Evolutionary conservation across 2,888 invertebrate genomes (phyloP).

Genomic region (Liposcelis brunnea): DNA sequence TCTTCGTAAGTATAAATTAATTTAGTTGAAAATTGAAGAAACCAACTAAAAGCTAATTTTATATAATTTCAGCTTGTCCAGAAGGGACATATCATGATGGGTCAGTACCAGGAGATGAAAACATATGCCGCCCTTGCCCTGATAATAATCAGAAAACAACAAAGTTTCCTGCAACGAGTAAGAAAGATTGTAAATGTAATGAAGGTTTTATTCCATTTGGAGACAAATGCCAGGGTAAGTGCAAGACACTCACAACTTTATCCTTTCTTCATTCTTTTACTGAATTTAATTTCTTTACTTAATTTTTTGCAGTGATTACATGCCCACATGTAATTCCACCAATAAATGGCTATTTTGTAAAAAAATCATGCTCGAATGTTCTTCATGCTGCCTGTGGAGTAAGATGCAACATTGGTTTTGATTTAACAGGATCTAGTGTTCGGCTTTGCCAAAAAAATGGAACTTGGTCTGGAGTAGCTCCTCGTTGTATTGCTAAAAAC

Average conservation of each 20-base stretch:
- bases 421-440: slow-evolving; percentile 33
- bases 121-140: slow-evolving; percentile 36
- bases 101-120: slow-evolving; percentile 34
- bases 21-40: neutral
- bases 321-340: slow-evolving; percentile 41
- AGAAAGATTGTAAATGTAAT: slow-evolving; percentile 41
- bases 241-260: neutral
- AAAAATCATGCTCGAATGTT: slow-evolving; percentile 38
- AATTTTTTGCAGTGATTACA: slow-evolving; percentile 29
- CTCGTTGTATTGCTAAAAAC: slow-evolving; percentile 43
- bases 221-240: slow-evolving; percentile 37
- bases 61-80: slow-evolving; percentile 36
- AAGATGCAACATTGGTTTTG: slow-evolving; percentile 45
- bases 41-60: slow-evolving; percentile 9
- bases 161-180: slow-evolving; percentile 33
- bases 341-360: slow-evolving; percentile 47
- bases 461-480: slow-evolving; percentile 45
- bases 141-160: slow-evolving; percentile 42
- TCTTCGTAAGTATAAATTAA: slow-evolving; percentile 34
- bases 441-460: slow-evolving; percentile 44
- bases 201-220: slow-evolving; percentile 35
- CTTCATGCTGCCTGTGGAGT: slow-evolving; percentile 53
- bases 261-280: neutral
- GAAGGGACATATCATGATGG: slow-evolving; percentile 38
- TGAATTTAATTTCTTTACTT: neutral